Percentiles rank a stretch among this genome's conserved stretches.
Conservation (phyloP, 2,797 vertebrate genomes). For the Rallus crepitans region DNA sequence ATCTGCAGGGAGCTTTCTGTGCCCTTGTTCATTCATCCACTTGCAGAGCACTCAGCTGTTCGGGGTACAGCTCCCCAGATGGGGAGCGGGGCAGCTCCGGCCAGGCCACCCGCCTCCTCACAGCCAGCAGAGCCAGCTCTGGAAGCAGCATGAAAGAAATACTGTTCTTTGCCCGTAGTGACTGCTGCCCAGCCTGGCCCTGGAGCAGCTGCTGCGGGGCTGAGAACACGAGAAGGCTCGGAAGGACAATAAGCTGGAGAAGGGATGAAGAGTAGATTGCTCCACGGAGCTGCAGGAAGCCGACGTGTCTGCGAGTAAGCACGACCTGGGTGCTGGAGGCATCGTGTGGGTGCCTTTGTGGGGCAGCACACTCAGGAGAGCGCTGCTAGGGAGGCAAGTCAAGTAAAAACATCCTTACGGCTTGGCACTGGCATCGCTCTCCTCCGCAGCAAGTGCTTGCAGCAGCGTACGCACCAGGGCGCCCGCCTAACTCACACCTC, state of each 20-base stretch:
- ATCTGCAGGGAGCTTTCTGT: background rate
- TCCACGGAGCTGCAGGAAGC: background rate
- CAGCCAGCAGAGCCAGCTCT: background rate
- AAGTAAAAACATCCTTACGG: background rate
- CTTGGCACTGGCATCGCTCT: background rate
- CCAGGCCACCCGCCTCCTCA: background rate
- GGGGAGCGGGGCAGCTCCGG: background rate
- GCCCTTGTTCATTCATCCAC: background rate
- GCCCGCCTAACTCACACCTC: background rate
- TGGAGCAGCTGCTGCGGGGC: background rate
- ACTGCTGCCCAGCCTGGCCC: background rate
- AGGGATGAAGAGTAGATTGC: constrained; percentile 17
- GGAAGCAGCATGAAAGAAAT: background rate
- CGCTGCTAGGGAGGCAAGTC: background rate
- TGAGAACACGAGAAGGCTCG: constrained; percentile 44
- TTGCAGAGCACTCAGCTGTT: background rate
- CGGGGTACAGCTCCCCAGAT: background rate
- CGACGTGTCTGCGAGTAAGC: constrained; percentile 28
- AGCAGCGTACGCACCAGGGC: background rate
- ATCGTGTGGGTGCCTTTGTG: background rate
- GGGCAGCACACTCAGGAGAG: constrained; percentile 20
- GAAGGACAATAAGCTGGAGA: constrained; percentile 39
- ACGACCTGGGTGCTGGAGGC: constrained; percentile 47
- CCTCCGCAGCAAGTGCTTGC: background rate
- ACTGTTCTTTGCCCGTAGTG: rapidly evolving